Evolutionary conservation across 2,888 invertebrate species (phyloP).

Genomic region (Leptopilina syphax): DNA sequence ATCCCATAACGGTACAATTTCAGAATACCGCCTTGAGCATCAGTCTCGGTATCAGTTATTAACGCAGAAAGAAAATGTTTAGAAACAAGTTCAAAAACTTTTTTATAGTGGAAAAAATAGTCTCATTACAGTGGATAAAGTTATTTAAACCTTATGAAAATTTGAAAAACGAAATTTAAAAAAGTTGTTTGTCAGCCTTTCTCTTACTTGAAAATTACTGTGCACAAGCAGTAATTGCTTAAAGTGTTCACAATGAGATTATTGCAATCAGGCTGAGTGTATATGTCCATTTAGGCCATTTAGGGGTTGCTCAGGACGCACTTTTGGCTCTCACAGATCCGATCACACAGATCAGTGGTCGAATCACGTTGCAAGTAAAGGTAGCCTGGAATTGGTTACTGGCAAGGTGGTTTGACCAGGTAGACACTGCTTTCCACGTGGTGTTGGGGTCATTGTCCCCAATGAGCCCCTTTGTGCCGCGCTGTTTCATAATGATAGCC

Average conservation of each 20-base stretch:
- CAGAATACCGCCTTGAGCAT: constrained; percentile 9
- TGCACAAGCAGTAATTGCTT: not conserved
- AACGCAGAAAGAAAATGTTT: not conserved
- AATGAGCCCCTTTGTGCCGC: constrained; percentile 60
- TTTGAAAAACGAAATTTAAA: too few species aligned
- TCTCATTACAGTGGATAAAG: too few species aligned
- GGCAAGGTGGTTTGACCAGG: constrained; percentile 68
- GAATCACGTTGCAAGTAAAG: constrained; percentile 15
- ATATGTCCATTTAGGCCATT: constrained; percentile 1
- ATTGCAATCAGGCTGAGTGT: not conserved
- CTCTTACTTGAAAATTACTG: too few species aligned
- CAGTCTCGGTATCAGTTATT: constrained; percentile 30
- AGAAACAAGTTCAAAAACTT: not conserved
- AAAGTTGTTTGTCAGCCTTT: too few species aligned
- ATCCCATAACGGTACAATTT: not conserved
- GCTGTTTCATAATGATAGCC: constrained; percentile 59
- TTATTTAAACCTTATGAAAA: too few species aligned
- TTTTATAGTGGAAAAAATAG: too few species aligned
- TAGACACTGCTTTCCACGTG: constrained; percentile 69
- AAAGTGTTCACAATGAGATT: not conserved
- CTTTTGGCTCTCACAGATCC: constrained; percentile 15
- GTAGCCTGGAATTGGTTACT: constrained; percentile 63
- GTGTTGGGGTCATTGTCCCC: constrained; percentile 69
- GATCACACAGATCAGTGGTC: constrained; percentile 28
- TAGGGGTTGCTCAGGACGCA: constrained; percentile 21